Base-by-base conservation (phyloP, 2,113 vertebrate species). In the Turnix velox region DNA sequence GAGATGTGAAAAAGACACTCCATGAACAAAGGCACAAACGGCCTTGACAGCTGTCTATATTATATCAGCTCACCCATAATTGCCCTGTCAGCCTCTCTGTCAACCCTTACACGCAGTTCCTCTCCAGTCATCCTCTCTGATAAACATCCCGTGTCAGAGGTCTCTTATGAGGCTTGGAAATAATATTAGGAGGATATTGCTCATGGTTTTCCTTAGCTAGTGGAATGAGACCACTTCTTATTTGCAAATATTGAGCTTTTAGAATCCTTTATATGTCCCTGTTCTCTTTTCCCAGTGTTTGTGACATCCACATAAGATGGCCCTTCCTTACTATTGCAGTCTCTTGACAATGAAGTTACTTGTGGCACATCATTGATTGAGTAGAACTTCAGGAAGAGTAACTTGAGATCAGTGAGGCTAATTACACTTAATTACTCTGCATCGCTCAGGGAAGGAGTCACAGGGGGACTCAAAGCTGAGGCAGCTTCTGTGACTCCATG, bases 51-150 rank as follows among this genome's bases (percentile, higher is more conserved):
- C 33, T 65, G 27, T 10, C 12, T 49, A 3, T 3, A 3, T 48
- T 63, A 14, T 28, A 5, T 69, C 11, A 42, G 4, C 16, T 78
- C 6, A 1, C n/a, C 55, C 12, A 2, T 37, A 3, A 18, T 67
- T 46, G 10, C n/a, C 28, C 46, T 25, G 9, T 40, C 28, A 66
- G 11, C 12, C 18, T 25, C 57, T 35, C 14, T 33, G 28, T 58
- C 35, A 85, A 2, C 2, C 14, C 27, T 2, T 24, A 61, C 45
- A 54, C 14, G 27, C 0, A 2, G 10, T 6, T 28, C 15, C 19
- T 14, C 30, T 63, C 33, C 42, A 57, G 3, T 19, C 90, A 14
- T 37, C 11, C 33, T 45, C 45, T 88, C 19, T 46, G 46, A 87
- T 39, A 74, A 74, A 45, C 1, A 25, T 31, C 23, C 7, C 4